Conservation (phyloP, 2,797 vertebrate species). For the Lepus oiostolus region DNA sequence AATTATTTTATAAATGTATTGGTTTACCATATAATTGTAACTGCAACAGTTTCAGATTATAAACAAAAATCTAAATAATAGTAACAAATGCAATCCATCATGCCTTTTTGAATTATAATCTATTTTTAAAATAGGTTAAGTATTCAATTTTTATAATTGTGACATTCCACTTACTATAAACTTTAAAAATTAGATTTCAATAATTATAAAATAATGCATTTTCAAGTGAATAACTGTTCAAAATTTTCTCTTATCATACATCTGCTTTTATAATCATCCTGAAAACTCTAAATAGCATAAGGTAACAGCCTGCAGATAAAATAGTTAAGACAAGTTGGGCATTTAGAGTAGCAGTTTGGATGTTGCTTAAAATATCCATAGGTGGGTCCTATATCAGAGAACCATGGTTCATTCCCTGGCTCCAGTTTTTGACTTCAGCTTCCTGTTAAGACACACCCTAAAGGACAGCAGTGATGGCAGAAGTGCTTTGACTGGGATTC, state of each 20-base stretch:
- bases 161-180: conserved; percentile 1
- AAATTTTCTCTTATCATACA: background rate
- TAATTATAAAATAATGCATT: background rate
- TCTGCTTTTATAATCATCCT: background rate
- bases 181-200: conserved; percentile 21
- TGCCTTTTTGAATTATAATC: conserved; percentile 49
- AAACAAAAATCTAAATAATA: conserved; percentile 17
- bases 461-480: no score
- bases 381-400: no score
- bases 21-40: conserved; percentile 38
- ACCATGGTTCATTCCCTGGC: no score
- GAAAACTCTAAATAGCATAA: conserved; percentile 27
- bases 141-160: conserved; percentile 43
- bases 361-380: no score
- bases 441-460: no score
- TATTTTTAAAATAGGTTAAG: conserved; percentile 5
- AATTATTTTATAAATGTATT: conserved; percentile 47
- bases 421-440: no score
- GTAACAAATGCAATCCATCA: conserved; percentile 2
- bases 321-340: background rate
- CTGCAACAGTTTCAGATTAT: background rate
- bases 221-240: conserved; percentile 19
- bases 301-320: background rate
- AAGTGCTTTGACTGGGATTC: no score
- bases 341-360: no score